A percentile compares a stretch with the other conserved stretches of the same genome.
Conservation (phyloP, 1,140 invertebrate species). For the Belonocnema kinseyi region DNA sequence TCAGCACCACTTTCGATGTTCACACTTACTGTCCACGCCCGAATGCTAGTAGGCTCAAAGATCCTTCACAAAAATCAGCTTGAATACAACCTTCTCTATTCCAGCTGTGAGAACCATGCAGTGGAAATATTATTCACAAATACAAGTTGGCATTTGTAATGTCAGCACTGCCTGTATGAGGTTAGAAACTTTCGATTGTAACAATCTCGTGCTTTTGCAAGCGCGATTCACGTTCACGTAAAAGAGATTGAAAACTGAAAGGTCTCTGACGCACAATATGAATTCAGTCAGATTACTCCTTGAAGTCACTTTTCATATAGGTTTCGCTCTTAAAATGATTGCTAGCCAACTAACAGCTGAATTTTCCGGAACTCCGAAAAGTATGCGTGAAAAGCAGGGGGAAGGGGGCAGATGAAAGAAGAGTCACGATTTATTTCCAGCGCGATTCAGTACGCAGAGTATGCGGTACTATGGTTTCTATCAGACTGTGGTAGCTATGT, state of each 20-base stretch:
- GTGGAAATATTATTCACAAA: conserved; percentile 3
- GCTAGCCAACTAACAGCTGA: background rate
- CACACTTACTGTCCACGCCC: conserved; percentile 2
- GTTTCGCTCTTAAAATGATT: background rate
- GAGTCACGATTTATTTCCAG: conserved; percentile 1
- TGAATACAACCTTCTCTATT: background rate
- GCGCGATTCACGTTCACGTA: background rate
- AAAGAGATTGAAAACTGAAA: background rate
- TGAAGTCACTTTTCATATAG: conserved; percentile 48
- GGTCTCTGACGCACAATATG: background rate
- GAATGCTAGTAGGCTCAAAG: background rate
- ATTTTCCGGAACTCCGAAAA: background rate
- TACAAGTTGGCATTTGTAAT: background rate
- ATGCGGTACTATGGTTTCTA: conserved; percentile 23
- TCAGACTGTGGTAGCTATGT: conserved; percentile 5
- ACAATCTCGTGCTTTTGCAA: background rate
- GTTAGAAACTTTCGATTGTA: background rate
- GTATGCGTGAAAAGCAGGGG: background rate
- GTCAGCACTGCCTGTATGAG: background rate
- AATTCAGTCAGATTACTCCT: conserved; percentile 36
- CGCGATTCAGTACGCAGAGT: conserved; percentile 13
- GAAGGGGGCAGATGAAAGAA: background rate
- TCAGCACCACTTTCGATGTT: background rate
- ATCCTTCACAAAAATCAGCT: background rate
- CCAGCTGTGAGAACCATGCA: background rate